These are phyloP conservation scores for Limnodromus scolopaceus DNA, from an alignment of 2,797 vertebrate species.

Conservation along the genomic window DNA sequence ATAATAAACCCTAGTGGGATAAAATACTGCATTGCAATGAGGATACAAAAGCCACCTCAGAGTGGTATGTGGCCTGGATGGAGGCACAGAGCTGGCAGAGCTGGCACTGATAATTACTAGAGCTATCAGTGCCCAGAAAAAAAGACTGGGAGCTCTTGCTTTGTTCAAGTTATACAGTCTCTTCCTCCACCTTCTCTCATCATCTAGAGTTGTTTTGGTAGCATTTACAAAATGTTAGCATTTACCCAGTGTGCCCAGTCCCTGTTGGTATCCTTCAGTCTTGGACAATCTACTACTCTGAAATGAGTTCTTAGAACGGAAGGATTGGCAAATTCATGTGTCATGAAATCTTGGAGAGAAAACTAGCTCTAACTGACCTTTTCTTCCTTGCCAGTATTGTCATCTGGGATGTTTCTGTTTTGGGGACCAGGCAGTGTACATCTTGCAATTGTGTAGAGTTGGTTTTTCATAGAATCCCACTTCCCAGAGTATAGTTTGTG, in stretches of 20 bases:
- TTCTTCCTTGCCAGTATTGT: not conserved
- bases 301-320: not conserved
- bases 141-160: not conserved
- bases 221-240: not conserved
- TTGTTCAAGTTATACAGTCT: not conserved
- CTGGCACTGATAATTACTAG: not conserved
- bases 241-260: not conserved
- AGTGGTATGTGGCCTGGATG: not conserved
- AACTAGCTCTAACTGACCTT: not conserved
- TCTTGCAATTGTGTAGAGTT: not conserved
- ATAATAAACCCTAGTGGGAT: conserved; percentile 52
- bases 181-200: not conserved
- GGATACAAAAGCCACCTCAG: conserved; percentile 26
- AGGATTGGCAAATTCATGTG: not conserved
- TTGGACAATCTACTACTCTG: not conserved
- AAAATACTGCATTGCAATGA: conserved; percentile 17
- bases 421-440: not conserved
- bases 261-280: not conserved
- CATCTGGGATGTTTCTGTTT: not conserved
- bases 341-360: not conserved
- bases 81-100: not conserved
- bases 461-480: not conserved
- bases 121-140: not conserved
- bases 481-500: not conserved
- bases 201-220: not conserved